Evolutionary conservation across 2,888 invertebrate genomes (phyloP), one percentile per base, ranked within the genome.

Genomic region (Spodoptera littoralis): DNA sequence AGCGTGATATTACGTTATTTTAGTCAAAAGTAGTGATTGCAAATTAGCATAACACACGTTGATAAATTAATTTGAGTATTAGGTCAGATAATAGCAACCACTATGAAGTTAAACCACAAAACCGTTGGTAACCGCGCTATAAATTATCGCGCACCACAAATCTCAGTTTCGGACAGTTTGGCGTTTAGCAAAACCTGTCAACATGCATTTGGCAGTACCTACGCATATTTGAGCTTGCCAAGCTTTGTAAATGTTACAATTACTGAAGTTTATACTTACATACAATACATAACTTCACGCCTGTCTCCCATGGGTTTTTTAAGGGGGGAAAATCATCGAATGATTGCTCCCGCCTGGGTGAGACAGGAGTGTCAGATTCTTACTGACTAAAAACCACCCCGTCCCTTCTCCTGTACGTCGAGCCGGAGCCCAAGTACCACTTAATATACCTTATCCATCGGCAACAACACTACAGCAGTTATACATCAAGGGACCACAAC

Each of bases 401-500:
- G 18, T 18, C 2, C 18, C 18, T 18, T 18, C 18, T 18, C 18
- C 18, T 18, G 18, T 2, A 18, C 18, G 18, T 18, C 18, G n/a
- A n/a, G n/a, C n/a, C n/a, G 18, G 18, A 18, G 18, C 18, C 18
- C 44, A 27, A 46, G 73, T 55, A 65, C 13, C 24, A 47, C 36
- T 60, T 47, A 48, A 69, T 62, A 60, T 60, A 46, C 65, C 55
- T 46, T 50, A 49, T 43, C 22, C 44, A 54, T 54, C 55, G 50
- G 4, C 11, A 62, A 24, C 42, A 47, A 41, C 45, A 12, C 45
- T 50, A 49, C 49, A 44, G 69, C 57, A 67, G 70, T 65, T 74
- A 56, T 71, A 78, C 62, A 73, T 80, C 73, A 78, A 74, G 70
- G 71, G 71, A 78, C 76, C 77, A 65, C 70, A 49, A 55, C 52